Base-by-base conservation (phyloP, 1,140 invertebrate genomes). In the Bombus cullumanus region DNA sequence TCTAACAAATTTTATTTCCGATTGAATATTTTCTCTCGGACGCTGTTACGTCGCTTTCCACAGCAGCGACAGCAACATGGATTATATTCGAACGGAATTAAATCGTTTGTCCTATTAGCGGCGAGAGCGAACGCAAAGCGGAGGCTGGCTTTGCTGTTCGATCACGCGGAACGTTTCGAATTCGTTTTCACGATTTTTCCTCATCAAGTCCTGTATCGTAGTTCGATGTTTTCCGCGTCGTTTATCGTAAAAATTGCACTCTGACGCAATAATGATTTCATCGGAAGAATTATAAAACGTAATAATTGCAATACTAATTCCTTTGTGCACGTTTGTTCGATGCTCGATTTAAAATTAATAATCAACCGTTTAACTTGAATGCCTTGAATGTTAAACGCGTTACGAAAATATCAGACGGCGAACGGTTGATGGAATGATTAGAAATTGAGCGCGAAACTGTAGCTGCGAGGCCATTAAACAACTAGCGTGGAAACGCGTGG, bases 91-190 rank as follows among this genome's bases (percentile, higher is more conserved):
- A 43, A n/a, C 10, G 59, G 34, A 83, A 83, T 66, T 62, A 83
- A 83, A 83, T 68, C 43, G 81, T 76, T 76, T 76, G 81, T 66
- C 25, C 57, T 43, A 76, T 83, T 76, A 83, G 41, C 72, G 39
- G n/a, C 81, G 41, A 64, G 62, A 39, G 59, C 47, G 6, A 39
- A 25, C 28, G 37, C 53, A 74, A 22, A 74, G 12, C 31, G 39
- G 15, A 43, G 47, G 47, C 6, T 53, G 47, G 47, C 47, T 53
- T 53, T 8, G 15, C 9, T 18, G 37, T 12, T n/a, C 71, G 72
- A 66, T 43, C 72, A 12, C n/a, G 72, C 39, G n/a, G 71, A 64
- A 74, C 59, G 9, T 22, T 47, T 37, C 41, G 41, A 34, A 62
- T 15, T 34, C 62, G 66, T 25, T 57, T 34, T 22, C 41, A 47